Evolutionary conservation across 2,888 invertebrate genomes (phyloP).

Genomic region (Chrysolina oricalcia): DNA sequence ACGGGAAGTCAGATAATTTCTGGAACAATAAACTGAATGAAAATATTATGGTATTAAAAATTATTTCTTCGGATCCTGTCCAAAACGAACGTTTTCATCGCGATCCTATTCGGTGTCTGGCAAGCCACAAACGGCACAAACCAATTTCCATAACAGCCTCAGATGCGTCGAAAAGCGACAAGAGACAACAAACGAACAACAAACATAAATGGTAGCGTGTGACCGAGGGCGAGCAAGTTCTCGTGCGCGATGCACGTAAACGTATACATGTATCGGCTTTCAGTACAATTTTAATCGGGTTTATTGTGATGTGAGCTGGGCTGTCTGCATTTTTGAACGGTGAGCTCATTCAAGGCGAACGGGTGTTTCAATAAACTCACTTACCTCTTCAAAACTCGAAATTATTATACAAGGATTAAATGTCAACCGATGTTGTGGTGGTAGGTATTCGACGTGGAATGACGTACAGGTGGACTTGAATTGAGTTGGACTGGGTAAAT

Average conservation of each 20-base stretch:
- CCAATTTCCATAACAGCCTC: too few species aligned
- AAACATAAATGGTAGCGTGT: constrained; percentile 18
- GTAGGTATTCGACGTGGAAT: not conserved
- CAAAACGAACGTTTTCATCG: too few species aligned
- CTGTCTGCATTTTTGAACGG: constrained; percentile 66
- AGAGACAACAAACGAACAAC: not conserved
- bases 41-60: too few species aligned
- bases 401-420: constrained; percentile 23
- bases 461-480: too few species aligned
- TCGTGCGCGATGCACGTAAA: not conserved
- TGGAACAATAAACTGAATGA: too few species aligned
- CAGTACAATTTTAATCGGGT: constrained; percentile 25
- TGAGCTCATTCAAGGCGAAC: constrained; percentile 68
- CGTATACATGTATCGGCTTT: constrained; percentile 21
- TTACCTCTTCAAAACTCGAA: constrained; percentile 35
- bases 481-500: too few species aligned
- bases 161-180: not conserved
- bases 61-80: too few species aligned
- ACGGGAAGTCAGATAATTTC: too few species aligned
- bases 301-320: constrained; percentile 54
- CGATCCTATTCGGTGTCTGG: too few species aligned
- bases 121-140: too few species aligned
- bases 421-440: constrained; percentile 15
- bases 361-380: constrained; percentile 52
- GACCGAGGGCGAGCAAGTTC: not conserved